A percentile compares a stretch with the other conserved stretches of the same genome.
phyloP scores from a whole-genome alignment of 2,888 invertebrate species.

The Pachydiplax longipennis region DNA sequence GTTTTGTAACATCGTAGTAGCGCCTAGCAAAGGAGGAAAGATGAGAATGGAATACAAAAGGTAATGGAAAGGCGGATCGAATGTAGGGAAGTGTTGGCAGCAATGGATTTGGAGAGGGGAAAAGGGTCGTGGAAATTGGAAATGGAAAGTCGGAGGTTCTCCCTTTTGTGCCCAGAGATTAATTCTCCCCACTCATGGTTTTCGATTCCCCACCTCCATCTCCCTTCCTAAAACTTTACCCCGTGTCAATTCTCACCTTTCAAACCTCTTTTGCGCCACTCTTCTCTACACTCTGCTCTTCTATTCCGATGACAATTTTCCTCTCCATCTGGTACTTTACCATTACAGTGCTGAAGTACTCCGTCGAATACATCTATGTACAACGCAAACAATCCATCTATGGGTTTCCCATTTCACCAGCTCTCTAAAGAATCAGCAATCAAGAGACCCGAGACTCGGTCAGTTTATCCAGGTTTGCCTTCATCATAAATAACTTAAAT shows the following conservation, averaged over 20 bases:
- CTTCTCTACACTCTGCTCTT: neutral
- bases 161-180: slow-evolving; percentile 36
- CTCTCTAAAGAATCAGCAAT: too few species aligned
- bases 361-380: too few species aligned
- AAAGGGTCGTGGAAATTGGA: slow-evolving; percentile 32
- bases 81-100: neutral
- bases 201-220: neutral
- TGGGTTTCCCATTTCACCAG: too few species aligned
- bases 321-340: neutral
- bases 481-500: too few species aligned
- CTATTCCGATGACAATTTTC: neutral
- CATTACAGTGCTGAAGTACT: neutral
- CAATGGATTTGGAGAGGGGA: neutral
- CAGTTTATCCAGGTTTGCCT: too few species aligned
- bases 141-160: slow-evolving; percentile 22
- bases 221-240: neutral
- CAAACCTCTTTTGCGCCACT: neutral
- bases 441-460: too few species aligned
- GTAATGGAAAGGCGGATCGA: neutral
- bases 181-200: neutral
- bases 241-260: neutral
- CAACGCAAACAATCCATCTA: too few species aligned
- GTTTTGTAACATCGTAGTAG: neutral
- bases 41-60: neutral
- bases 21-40: neutral